A percentile compares a stretch with the other conserved stretches of the same genome.
Conservation (phyloP, 2,113 vertebrate genomes). For the Heliornis fulica region DNA sequence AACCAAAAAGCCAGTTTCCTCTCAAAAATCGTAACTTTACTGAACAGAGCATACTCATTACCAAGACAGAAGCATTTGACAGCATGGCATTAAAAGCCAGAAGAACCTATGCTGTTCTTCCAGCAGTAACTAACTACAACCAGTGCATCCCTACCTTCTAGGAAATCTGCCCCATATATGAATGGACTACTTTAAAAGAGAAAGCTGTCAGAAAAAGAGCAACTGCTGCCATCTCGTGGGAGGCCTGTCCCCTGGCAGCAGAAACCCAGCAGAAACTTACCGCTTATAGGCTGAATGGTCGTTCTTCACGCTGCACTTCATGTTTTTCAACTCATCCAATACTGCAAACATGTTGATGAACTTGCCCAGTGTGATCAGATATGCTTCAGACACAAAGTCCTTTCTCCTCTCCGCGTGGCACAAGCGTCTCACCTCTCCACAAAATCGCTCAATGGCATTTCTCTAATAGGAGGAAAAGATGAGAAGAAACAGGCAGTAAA, state of each 20-base stretch:
- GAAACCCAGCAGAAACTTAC: conserved; percentile 48
- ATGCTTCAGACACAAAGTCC: conserved; percentile 97
- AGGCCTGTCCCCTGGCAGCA: background rate
- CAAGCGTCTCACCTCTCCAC: conserved; percentile 91
- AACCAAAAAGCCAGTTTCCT: background rate
- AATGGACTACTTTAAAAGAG: background rate
- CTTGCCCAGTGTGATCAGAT: conserved; percentile 93
- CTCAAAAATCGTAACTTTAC: background rate
- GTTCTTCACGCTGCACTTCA: conserved; percentile 98
- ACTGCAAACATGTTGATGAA: conserved; percentile 99
- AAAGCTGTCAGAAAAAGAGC: background rate
- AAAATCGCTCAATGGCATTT: conserved; percentile 94
- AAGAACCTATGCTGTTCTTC: background rate
- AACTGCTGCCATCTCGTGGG: conserved; percentile 73
- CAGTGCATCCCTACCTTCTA: background rate
- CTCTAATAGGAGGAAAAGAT: conserved; percentile 68
- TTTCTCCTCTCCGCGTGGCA: conserved; percentile 94
- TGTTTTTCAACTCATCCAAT: conserved; percentile 95
- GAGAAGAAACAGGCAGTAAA: background rate
- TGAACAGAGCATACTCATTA: background rate
- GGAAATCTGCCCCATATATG: accelerated
- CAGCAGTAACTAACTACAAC: background rate
- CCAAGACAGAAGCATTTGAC: background rate
- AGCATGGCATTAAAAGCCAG: background rate
- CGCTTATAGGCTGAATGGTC: conserved; percentile 97